Evolutionary conservation across 1,140 invertebrate genomes (phyloP), one percentile per base, ranked within the genome.

Genomic region (Lysiphlebus fabarum): DNA sequence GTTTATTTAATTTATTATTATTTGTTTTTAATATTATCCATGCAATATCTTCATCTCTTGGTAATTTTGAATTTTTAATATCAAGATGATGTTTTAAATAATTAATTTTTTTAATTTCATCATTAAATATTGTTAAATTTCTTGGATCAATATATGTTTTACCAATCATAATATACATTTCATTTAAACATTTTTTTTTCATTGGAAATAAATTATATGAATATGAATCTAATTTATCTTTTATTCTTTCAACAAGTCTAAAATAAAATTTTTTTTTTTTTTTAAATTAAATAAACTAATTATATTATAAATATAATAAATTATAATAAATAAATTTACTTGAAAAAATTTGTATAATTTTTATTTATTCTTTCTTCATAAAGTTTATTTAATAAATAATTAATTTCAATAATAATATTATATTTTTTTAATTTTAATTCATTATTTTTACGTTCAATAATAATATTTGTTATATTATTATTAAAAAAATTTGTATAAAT

Each of bases 71-170:
- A 0, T 62, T 58, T 9, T 59, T 53, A 17, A 73, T 58, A 8
- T 73, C 71, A 45, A 77, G 40, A 38, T 70, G 68, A 61, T 70
- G 72, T 12, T 69, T 73, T 8, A 77, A 17, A 12, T 69, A 67
- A 1, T 7, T 64, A 3, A 33, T 45, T 17, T 61, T 67, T 1
- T 14, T 53, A 8, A 57, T 36, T 17, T 59, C 63, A 26, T 53
- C 37, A 2, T 53, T 34, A 1, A 70, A 37, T 1, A 37, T 34
- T 6, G 53, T 63, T 36, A 77, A 56, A 48, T 77, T 65, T 1
- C 75, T 64, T 4, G 70, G 58, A 34, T 76, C 72, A 10, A 75
- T 57, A 50, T 77, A 76, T 0, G 61, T 55, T 47, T 61, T 66
- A 6, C 68, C 68, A 14, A 70, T 60, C 65, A 70, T 72, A 26